These are phyloP conservation scores for Mergus octosetaceus DNA, from an alignment of 2,797 vertebrate species.

Conservation along the genomic window DNA sequence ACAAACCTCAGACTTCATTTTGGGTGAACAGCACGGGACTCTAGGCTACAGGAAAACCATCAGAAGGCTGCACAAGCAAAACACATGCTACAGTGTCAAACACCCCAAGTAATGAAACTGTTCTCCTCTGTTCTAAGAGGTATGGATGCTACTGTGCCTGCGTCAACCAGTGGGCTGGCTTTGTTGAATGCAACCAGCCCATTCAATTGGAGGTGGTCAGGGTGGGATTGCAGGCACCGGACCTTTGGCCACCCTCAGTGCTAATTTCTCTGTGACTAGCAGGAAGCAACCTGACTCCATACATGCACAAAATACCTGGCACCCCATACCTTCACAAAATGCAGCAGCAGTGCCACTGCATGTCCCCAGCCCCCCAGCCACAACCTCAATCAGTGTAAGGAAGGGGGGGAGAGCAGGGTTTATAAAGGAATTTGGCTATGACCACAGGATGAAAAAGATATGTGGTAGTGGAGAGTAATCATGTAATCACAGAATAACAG, in stretches of 20 bases:
- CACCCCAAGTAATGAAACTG: not conserved
- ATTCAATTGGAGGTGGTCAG: not conserved
- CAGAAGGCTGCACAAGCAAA: not conserved
- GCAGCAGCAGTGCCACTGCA: too few relatives aligned
- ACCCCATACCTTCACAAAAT: too few relatives aligned
- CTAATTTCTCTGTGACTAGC: not conserved
- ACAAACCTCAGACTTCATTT: not conserved
- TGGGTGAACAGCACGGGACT: not conserved
- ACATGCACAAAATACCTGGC: too few relatives aligned
- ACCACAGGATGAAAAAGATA: too few relatives aligned
- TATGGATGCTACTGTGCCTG: not conserved
- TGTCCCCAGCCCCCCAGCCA: too few relatives aligned
- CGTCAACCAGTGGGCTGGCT: not conserved
- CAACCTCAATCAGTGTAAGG: too few relatives aligned
- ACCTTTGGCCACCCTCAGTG: not conserved
- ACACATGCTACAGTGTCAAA: fast-evolving
- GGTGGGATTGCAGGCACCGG: not conserved
- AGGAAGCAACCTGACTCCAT: not conserved
- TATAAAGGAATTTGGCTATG: too few relatives aligned
- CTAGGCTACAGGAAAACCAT: not conserved
- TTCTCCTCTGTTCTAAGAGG: not conserved
- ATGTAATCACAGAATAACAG: too few relatives aligned
- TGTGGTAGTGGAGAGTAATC: too few relatives aligned
- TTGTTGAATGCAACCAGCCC: not conserved
- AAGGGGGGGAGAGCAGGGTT: too few relatives aligned